These are phyloP conservation scores for Lithophane semibrunnea DNA, from an alignment of 2,888 invertebrate genomes.

Conservation along the genomic window DNA sequence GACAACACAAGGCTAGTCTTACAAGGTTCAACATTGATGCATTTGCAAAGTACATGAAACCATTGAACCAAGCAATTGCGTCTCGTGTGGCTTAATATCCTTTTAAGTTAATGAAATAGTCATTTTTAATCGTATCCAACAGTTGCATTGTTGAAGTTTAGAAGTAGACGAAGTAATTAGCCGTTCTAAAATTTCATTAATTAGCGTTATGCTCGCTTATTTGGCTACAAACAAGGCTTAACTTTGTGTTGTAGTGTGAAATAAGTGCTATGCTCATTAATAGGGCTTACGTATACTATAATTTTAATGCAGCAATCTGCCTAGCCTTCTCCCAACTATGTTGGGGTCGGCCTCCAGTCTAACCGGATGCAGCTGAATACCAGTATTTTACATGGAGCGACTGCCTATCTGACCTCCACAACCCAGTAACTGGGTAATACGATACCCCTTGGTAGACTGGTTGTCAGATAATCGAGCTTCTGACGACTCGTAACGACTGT, in stretches of 20 bases:
- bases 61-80: slow-evolving; percentile 33
- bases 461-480: no score
- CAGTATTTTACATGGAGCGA: no score
- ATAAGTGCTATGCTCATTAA: slow-evolving; percentile 35
- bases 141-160: slow-evolving; percentile 57
- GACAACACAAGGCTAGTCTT: slow-evolving; percentile 1
- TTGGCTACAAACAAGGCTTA: slow-evolving; percentile 10
- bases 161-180: slow-evolving; percentile 50
- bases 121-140: slow-evolving; percentile 44
- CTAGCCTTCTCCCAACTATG: no score
- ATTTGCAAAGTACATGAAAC: slow-evolving; percentile 35
- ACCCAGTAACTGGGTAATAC: no score
- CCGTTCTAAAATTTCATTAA: slow-evolving; percentile 37
- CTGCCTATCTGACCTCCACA: no score
- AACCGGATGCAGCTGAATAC: no score
- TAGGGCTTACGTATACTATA: neutral
- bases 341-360: no score
- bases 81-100: slow-evolving; percentile 44
- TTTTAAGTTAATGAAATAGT: slow-evolving; percentile 52
- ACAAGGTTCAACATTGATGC: slow-evolving; percentile 8
- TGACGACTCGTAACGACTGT: no score
- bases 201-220: neutral
- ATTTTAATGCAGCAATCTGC: neutral
- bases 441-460: no score
- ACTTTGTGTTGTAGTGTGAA: slow-evolving; percentile 11